These are phyloP conservation scores for Hirtodrosophila trivittata DNA, from an alignment of 2,888 invertebrate genomes.

Conservation along the genomic window DNA sequence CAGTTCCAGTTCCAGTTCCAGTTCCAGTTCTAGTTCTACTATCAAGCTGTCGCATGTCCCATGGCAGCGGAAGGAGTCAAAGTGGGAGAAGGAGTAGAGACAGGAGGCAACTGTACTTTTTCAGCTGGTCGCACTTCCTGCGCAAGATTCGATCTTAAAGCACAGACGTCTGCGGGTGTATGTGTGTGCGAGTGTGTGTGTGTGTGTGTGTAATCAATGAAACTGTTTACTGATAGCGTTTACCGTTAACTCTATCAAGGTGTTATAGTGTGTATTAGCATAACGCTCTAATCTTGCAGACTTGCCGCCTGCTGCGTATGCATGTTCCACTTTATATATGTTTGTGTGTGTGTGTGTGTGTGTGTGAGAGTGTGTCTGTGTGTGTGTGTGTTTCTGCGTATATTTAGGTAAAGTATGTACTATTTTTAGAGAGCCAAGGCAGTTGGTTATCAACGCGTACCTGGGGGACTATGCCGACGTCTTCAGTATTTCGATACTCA, in stretches of 20 bases:
- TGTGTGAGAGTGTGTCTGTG: background rate
- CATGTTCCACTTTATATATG: slow-evolving; percentile 16
- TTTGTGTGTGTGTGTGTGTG: background rate
- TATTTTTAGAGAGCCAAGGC: slow-evolving; percentile 27
- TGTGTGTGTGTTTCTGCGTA: slow-evolving; percentile 1
- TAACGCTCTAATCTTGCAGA: slow-evolving; percentile 43
- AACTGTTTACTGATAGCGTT: slow-evolving; percentile 42
- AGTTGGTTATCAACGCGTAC: slow-evolving; percentile 29
- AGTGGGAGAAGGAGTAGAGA: background rate
- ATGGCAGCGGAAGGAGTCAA: background rate
- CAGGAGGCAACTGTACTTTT: slow-evolving; percentile 45
- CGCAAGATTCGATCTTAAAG: slow-evolving; percentile 39
- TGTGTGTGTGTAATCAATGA: slow-evolving; percentile 46
- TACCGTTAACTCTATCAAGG: slow-evolving; percentile 33
- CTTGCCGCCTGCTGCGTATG: slow-evolving; percentile 16
- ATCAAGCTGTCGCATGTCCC: background rate
- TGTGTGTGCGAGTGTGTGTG: slow-evolving; percentile 8
- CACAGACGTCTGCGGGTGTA: slow-evolving; percentile 8
- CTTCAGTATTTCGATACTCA: slow-evolving; percentile 1
- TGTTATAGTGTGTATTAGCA: slow-evolving; percentile 39
- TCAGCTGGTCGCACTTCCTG: slow-evolving; percentile 51
- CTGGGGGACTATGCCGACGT: slow-evolving; percentile 14
- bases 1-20: slow-evolving; percentile 4
- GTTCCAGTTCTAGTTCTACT: slow-evolving; percentile 7
- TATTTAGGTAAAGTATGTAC: slow-evolving; percentile 3